Evolutionary conservation across 2,888 invertebrate species (phyloP), one percentile per base, ranked within the genome.

Genomic region (Lomographa bimaculata): DNA sequence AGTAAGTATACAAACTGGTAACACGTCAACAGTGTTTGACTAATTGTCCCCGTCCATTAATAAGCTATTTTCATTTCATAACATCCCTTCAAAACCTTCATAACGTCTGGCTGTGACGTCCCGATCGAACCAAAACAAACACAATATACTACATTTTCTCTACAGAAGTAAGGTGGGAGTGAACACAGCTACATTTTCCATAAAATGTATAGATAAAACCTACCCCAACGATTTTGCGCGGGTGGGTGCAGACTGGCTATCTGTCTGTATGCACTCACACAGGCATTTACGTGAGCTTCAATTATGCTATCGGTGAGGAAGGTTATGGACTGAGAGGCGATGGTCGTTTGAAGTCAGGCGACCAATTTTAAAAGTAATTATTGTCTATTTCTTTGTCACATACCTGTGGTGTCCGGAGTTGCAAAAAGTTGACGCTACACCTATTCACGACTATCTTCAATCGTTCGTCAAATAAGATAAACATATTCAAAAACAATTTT

Each of bases 201-300:
- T 25, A 38, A 30, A 30, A 4, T 14, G 24, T 28, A 28, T 10
- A 14, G 14, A 14, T 4, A 3, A 47, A 62, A 70, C 76, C 78
- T 79, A 71, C 73, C 80, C 70, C 64, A 80, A 80, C 70, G 54
- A 52, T 64, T 57, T 54, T 44, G 54, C 55, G 67, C 69, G 66
- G 69, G 20, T 6, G 9, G 30, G 65, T 7, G 18, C 19, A 23
- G 36, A 37, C 26, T 65, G 67, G 50, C 57, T 61, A 59, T 57
- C 18, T 21, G 21, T 33, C 33, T 25, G 23, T 7, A 26, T 26
- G 10, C 21, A 42, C 36, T 16, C 43, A 40, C 54, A 47, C 46
- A 32, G n/a, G 41, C 54, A 61, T 65, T 61, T 73, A 71, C 65
- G 67, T 53, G 58, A 65, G 68, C 61, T 72, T 71, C 75, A 75